Base-by-base conservation (phyloP, 1,140 invertebrate genomes). In the Drosophila littoralis region DNA sequence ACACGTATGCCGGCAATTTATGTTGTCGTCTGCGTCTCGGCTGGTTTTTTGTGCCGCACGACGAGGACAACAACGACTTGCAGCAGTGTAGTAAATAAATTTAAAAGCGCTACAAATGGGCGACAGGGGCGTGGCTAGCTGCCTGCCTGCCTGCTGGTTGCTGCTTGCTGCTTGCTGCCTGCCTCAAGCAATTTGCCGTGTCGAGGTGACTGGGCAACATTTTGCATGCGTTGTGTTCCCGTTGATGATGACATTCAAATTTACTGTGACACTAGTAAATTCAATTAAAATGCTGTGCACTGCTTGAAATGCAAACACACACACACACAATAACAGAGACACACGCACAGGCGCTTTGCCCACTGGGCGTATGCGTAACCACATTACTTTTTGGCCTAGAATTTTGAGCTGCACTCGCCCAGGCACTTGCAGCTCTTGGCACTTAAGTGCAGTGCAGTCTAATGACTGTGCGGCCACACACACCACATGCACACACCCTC, bases 1-100 rank as follows among this genome's bases (percentile, higher is more conserved):
- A 84, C 85, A 89, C 84, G 84, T 89, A 80, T 88, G 75, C 65
- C 83, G 68, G 79, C 83, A 86, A 86, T 86, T 88, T 86, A 86
- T 86, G 77, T 58, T 79, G 77, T 77, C 69, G 83, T 79, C 82
- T 86, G 51, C 10, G 43, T 58, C 58, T 77, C 51, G 28, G 51
- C 60, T 68, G 46, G 63, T 76, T 74, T 64, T 61, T 63, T 55
- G 17, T 36, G 40, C 51, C 63, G 9, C 36, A 54, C 50, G 10
- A 28, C 32, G 12, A 43, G 13, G 15, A 60, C 28, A 36, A 48
- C 35, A n/a, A 52, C 36, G 17, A 35, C 57, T 70, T 38, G 36
- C 36, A 61, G 70, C 52, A 55, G 17, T 77, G 55, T 61, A 89
- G 84, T 89, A 89, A 89, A 89, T 88, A 88, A 83, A 88, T 88